Conservation (phyloP, 2,797 vertebrate species). For the Mallotus villosus region DNA sequence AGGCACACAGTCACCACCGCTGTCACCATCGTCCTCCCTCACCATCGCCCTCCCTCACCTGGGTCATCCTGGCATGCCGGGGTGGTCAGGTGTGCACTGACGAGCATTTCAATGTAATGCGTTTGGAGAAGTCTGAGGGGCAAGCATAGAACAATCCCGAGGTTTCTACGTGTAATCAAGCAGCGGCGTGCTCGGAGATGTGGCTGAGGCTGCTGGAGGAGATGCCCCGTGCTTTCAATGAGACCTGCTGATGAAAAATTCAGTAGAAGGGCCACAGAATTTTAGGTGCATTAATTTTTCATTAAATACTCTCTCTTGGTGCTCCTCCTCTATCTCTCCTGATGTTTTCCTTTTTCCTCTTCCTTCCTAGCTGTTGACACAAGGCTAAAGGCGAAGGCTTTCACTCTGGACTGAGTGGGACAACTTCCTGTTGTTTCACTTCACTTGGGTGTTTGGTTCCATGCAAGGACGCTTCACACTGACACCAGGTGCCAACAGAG, state of each 20-base stretch:
- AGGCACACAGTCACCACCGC: too few species aligned
- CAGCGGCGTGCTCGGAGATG: not conserved
- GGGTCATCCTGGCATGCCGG: too few species aligned
- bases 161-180: not conserved
- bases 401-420: too few species aligned
- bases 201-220: not conserved
- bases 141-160: too few species aligned
- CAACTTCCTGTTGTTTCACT: not conserved
- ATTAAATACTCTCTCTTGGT: not conserved
- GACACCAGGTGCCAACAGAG: too few species aligned
- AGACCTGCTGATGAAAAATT: not conserved
- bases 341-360: not conserved
- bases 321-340: not conserved
- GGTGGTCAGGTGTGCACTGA: too few species aligned
- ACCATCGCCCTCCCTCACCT: too few species aligned
- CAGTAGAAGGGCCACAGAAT: not conserved
- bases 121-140: too few species aligned
- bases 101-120: too few species aligned
- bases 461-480: too few species aligned
- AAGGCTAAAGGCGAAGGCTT: too few species aligned
- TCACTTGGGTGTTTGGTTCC: not conserved
- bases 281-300: not conserved
- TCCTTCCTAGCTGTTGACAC: not conserved
- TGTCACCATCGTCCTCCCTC: too few species aligned
- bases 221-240: not conserved